phyloP scores from a whole-genome alignment of 2,888 invertebrate genomes.

The Phaonia tiefii region DNA sequence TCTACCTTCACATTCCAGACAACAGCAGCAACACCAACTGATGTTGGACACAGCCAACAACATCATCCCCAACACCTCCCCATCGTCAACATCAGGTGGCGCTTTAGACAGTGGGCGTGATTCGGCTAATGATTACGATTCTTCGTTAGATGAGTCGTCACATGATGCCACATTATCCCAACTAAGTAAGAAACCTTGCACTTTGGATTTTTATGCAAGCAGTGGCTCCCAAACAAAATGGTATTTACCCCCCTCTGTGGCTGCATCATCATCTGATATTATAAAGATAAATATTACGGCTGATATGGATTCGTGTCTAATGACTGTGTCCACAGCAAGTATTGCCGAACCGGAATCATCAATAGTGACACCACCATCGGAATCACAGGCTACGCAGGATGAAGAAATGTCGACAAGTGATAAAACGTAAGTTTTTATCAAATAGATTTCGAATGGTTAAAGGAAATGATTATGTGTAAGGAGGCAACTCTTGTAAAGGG shows the following conservation, averaged over 20 bases:
- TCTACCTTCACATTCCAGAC: conserved; percentile 53
- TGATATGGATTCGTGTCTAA: conserved; percentile 18
- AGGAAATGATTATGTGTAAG: too few relatives aligned
- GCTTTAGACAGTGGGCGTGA: conserved; percentile 76
- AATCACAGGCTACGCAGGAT: conserved; percentile 27
- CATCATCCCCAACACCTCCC: background rate
- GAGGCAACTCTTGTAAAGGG: too few relatives aligned
- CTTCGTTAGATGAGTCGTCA: conserved; percentile 64
- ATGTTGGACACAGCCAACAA: conserved; percentile 60
- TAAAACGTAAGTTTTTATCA: conserved; percentile 56
- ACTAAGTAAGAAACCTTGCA: conserved; percentile 65
- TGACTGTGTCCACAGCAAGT: conserved; percentile 57
- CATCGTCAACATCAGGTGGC: conserved; percentile 4
- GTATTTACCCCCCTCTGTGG: conserved; percentile 71
- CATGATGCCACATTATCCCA: conserved; percentile 36
- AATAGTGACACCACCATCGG: conserved; percentile 60
- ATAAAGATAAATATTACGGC: conserved; percentile 54
- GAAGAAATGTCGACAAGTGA: conserved; percentile 32
- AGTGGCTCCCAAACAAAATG: conserved; percentile 74
- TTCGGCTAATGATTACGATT: conserved; percentile 74
- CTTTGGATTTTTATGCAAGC: conserved; percentile 70
- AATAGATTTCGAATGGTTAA: too few relatives aligned
- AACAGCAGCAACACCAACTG: conserved; percentile 47
- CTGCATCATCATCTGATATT: conserved; percentile 62
- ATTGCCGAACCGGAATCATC: conserved; percentile 65